Evolutionary conservation across 2,113 vertebrate species (phyloP), one percentile per base, ranked within the genome.

Genomic region (Elanus axillaris): DNA sequence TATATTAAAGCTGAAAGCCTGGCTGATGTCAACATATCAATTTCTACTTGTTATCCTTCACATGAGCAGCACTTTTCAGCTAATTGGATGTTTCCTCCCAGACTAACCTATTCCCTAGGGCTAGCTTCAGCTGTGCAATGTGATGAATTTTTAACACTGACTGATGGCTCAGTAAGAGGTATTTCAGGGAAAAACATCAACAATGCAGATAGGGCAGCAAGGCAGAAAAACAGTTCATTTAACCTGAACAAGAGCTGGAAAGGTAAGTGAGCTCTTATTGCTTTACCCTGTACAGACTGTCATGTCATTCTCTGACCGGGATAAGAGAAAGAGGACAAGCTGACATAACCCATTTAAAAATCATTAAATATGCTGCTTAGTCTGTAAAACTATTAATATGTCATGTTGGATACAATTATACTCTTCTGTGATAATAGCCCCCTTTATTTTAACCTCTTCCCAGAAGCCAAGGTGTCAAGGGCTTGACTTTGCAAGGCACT

Each of bases 51-150:
- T 95, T 95, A 90, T 43, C 86, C 88, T 80, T 73, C 34, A 4
- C 59, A 52, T 9, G 59, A 94, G 88, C 91, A 91, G 83, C 69
- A 71, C 68, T 94, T 78, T 32, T 16, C 86, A 92, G 94, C 82
- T 96, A 95, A 95, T 94, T 96, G 94, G 96, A 90, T 97, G 96
- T 86, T 97, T 96, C 93, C 92, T 96, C 85, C 59, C 94, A 90
- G 81, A 59, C 92, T 75, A 96, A 95, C 94, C 76, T 93, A 67
- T 50, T 96, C 94, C 94, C 97, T 29, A 85, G 95, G 96, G 96
- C 60, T 27, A 77, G 83, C 92, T 84, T 94, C 92, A 84, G 95
- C 95, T 93, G 88, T 72, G 95, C 48, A 34, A 64, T 5, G 75
- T 59, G 86, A 97, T 97, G 94, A 96, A 96, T 96, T 88, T 95